phyloP scores from a whole-genome alignment of 2,113 vertebrate genomes.

The Indicator indicator region DNA sequence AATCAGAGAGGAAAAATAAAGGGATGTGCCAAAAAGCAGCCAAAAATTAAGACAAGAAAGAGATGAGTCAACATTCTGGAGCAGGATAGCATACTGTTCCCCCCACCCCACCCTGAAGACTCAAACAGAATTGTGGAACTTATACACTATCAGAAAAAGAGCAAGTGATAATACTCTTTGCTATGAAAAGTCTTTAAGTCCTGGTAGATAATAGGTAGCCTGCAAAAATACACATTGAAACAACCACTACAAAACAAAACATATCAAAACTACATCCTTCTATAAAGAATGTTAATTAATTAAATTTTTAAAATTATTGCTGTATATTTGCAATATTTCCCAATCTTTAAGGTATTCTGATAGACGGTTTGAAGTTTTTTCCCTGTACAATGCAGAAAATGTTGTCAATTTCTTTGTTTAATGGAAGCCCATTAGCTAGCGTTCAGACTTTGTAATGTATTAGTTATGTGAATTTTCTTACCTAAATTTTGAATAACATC shows the following conservation, averaged over 20 bases:
- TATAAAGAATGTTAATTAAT: neutral
- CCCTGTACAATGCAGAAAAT: neutral
- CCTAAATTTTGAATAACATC: neutral
- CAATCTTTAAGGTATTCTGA: neutral
- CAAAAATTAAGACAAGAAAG: neutral
- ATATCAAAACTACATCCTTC: neutral
- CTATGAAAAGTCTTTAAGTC: neutral
- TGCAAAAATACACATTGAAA: neutral
- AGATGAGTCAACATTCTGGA: neutral
- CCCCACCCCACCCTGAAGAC: neutral
- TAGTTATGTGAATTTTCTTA: neutral
- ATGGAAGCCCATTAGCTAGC: neutral
- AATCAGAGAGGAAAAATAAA: neutral
- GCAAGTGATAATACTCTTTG: neutral
- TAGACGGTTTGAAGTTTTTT: neutral
- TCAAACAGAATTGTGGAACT: neutral
- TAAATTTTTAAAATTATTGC: neutral
- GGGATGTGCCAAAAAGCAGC: neutral
- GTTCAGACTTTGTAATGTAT: neutral
- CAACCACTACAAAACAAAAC: neutral
- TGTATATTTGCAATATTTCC: neutral
- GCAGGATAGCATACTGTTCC: neutral
- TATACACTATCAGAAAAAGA: neutral
- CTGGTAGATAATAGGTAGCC: neutral
- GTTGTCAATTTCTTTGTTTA: neutral